phyloP scores from a whole-genome alignment of 2,888 invertebrate species.

The Capitulum mitella region DNA sequence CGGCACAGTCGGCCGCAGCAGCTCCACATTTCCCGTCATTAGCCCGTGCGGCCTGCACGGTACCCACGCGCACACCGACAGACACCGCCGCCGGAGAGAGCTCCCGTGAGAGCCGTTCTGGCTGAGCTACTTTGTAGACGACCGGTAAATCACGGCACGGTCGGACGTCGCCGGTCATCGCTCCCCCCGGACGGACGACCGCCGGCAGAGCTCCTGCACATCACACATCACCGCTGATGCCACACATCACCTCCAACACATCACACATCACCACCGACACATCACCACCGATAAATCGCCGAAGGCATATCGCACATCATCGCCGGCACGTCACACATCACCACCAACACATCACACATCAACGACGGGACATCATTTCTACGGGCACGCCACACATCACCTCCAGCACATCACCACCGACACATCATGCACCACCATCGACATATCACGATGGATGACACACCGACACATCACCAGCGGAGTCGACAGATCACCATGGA shows the following conservation, averaged over 20 bases:
- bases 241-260: too few relatives aligned
- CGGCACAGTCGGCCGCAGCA: background rate
- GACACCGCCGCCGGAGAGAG: conserved; percentile 3
- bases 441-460: too few relatives aligned
- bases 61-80: background rate
- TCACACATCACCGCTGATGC: too few relatives aligned
- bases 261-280: too few relatives aligned
- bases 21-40: conserved; percentile 9
- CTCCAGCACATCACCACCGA: too few relatives aligned
- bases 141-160: background rate
- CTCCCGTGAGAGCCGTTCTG: background rate
- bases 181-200: background rate
- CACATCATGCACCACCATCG: too few relatives aligned
- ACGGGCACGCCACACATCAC: too few relatives aligned
- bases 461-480: too few relatives aligned
- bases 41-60: background rate
- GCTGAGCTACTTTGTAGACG: background rate
- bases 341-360: too few relatives aligned
- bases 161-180: background rate
- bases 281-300: background rate
- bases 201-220: background rate
- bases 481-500: too few relatives aligned
- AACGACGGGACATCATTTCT: too few relatives aligned
- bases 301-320: background rate
- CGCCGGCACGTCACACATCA: too few relatives aligned